phyloP scores from a whole-genome alignment of 1,140 invertebrate genomes.

The Cherax destructor region DNA sequence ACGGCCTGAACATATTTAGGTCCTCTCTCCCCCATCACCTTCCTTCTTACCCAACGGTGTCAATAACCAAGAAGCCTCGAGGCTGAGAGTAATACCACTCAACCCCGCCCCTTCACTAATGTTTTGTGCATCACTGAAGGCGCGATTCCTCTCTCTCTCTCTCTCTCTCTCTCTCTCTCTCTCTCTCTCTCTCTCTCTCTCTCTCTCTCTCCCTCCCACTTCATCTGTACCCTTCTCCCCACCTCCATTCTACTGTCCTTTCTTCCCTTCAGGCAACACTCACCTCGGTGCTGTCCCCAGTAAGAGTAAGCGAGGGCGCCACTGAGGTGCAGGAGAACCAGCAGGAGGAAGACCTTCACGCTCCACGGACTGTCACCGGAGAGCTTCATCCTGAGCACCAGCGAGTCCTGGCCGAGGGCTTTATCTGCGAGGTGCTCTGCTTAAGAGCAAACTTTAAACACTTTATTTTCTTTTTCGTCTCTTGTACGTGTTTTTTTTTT shows the following conservation, averaged over 20 bases:
- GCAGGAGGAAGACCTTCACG: slow-evolving; percentile 10
- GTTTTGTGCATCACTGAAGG: too few relatives aligned
- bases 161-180: background rate
- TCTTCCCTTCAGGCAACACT: background rate
- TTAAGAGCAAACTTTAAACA: background rate
- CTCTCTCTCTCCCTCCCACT: background rate
- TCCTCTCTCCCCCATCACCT: too few relatives aligned
- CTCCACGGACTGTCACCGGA: background rate
- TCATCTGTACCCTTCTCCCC: too few relatives aligned
- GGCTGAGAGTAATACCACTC: too few relatives aligned
- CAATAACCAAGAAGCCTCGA: too few relatives aligned
- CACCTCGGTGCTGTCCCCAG: slow-evolving; percentile 33
- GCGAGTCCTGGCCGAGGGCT: background rate
- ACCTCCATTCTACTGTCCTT: background rate
- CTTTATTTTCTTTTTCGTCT: background rate
- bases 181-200: background rate
- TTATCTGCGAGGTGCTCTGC: background rate
- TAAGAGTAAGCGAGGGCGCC: slow-evolving; percentile 27
- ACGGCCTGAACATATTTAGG: too few relatives aligned
- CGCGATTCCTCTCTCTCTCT: background rate
- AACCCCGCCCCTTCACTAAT: too few relatives aligned
- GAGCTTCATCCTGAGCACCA: background rate
- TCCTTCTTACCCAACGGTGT: too few relatives aligned
- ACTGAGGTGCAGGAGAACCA: slow-evolving; percentile 26
- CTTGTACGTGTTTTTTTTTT: background rate